A percentile compares a stretch with the other conserved stretches of the same genome.
Conservation (phyloP, 2,113 vertebrate genomes). For the Poeciliopsis retropinna region DNA sequence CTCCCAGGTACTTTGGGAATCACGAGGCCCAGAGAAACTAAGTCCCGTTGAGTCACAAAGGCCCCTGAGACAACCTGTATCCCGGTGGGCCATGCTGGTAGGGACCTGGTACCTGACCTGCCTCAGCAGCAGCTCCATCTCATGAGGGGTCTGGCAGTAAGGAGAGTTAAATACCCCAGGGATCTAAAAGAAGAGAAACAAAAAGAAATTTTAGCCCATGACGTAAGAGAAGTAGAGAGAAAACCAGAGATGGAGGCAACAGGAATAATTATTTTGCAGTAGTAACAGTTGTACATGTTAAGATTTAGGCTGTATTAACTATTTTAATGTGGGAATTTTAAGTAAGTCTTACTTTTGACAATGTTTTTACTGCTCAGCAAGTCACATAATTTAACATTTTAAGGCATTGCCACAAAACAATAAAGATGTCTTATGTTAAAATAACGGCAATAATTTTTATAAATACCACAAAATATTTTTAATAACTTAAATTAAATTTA, state of each 20-base stretch:
- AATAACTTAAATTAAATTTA: background rate
- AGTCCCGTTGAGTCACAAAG: conserved; percentile 24
- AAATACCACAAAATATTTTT: background rate
- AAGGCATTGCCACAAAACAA: background rate
- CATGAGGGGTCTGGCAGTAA: conserved; percentile 83
- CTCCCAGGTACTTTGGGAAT: conserved; percentile 59
- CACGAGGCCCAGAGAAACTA: conserved; percentile 13
- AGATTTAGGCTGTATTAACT: background rate
- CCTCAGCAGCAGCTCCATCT: conserved; percentile 86
- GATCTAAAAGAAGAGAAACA: conserved; percentile 72
- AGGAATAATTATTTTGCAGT: background rate
- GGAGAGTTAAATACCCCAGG: conserved; percentile 94
- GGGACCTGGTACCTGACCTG: conserved; percentile 80
- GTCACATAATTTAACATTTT: background rate
- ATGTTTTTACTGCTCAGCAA: background rate
- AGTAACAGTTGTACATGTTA: background rate
- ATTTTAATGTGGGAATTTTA: background rate
- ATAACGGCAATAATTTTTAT: background rate
- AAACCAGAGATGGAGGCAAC: background rate
- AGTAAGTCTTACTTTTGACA: background rate
- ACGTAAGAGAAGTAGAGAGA: background rate
- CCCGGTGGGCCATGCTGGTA: conserved; percentile 47
- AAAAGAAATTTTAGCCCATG: conserved; percentile 7
- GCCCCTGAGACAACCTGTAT: conserved; percentile 34
- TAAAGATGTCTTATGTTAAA: background rate